Evolutionary conservation across 1,140 invertebrate species (phyloP).

Genomic region (Arctopsyche grandis): DNA sequence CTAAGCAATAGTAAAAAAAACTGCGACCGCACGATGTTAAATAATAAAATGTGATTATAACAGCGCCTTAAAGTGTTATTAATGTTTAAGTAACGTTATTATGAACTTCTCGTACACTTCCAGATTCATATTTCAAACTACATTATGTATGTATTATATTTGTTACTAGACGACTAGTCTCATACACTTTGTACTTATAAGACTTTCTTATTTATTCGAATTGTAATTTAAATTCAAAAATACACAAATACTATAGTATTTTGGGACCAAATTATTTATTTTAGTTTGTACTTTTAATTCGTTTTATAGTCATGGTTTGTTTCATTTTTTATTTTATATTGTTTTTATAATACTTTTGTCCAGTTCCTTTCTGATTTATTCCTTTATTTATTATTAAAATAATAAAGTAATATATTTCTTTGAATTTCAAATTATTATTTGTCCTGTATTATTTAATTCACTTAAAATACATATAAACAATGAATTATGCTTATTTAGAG

Average conservation of each 20-base stretch:
- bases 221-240: conserved; percentile 5
- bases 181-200: conserved; percentile 18
- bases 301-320: not conserved
- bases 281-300: conserved; percentile 12
- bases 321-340: conserved; percentile 7
- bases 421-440: conserved; percentile 19
- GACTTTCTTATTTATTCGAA: conserved; percentile 38
- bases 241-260: conserved; percentile 29
- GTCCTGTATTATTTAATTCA: not conserved
- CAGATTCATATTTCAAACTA: not conserved
- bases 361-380: conserved; percentile 15
- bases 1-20: not conserved
- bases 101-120: conserved; percentile 23
- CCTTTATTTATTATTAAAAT: conserved; percentile 44
- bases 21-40: not conserved
- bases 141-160: not conserved
- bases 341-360: not conserved
- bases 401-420: conserved; percentile 50
- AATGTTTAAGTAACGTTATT: not conserved
- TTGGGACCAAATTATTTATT: conserved; percentile 54
- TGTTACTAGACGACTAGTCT: conserved; percentile 33
- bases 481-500: too few species aligned
- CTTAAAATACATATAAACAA: too few species aligned
- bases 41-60: conserved; percentile 33
- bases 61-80: conserved; percentile 28